Base-by-base conservation (phyloP, 2,113 vertebrate species). In the Notarius lentiginosus region DNA sequence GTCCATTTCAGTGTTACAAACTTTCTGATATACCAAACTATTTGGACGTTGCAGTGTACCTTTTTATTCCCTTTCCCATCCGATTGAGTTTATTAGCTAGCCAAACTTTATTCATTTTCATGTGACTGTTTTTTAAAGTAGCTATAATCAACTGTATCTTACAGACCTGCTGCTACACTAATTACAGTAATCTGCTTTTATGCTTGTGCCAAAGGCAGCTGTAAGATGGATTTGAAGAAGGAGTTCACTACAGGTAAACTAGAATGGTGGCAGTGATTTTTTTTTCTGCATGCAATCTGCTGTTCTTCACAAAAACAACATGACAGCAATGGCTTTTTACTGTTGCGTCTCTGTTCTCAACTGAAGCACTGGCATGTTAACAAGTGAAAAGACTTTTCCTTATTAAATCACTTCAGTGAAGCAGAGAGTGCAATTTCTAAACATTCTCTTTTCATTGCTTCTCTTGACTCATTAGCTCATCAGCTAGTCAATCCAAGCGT, bases 401-500 rank as follows among this genome's bases (percentile, higher is more conserved):
- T 51, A 47, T 88, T 68, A 63, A 80, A 73, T 63, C 30, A n/a
- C 83, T 53, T n/a, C 22, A 83, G 27, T 55, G 53, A 58, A 18
- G 53, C 76, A 79, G 56, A 49, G 30, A 84, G 51, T 83, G 49
- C 22, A 30, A 20, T 77, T 63, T 83, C 80, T 82, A 60, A 58
- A 63, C 41, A n/a, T 87, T 91, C 49, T 70, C 41, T 65, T 66
- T 77, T 80, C 76, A 72, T 51, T n/a, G 70, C 34, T n/a, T 51
- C 7, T 79, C 63, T 34, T 58, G 83, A 82, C 56, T 82, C 58
- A 30, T 86, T 73, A 84, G 55, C 61, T 85, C 80, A 30, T 70
- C 85, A 56, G 84, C 27, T 58, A 77, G 30, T 60, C 86, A 70
- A 65, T 85, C 68, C 84, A 90, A 90, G 84, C 85, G 79, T 58